phyloP scores from a whole-genome alignment of 2,888 invertebrate species.

The Troilus luridus region DNA sequence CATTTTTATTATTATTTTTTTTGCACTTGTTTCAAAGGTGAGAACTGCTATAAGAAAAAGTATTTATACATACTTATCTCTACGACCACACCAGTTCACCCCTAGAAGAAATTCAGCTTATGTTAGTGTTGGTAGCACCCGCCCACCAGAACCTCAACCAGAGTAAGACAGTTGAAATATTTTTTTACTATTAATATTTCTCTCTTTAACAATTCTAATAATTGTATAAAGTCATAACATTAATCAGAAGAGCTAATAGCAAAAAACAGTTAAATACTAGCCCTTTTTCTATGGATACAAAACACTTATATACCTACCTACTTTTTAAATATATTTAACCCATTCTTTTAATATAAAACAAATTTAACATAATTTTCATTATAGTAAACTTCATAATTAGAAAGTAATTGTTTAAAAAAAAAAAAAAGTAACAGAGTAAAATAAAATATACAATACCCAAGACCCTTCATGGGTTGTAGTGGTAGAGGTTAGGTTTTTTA shows the following conservation, averaged over 20 bases:
- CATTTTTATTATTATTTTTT: not conserved
- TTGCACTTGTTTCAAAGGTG: conserved; percentile 64
- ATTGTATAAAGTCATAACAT: not conserved
- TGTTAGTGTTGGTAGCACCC: conserved; percentile 64
- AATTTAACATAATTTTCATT: not conserved
- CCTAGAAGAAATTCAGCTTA: conserved; percentile 66
- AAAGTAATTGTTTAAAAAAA: not conserved
- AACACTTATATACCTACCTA: not conserved
- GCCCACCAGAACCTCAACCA: conserved; percentile 64
- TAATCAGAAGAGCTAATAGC: not conserved
- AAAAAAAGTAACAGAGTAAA: not conserved
- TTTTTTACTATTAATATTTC: not conserved
- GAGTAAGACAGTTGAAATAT: conserved; percentile 62
- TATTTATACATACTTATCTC: conserved; percentile 66
- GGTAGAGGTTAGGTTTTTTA: too few species aligned
- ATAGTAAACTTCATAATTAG: not conserved
- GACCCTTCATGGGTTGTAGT: too few species aligned
- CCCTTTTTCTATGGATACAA: not conserved
- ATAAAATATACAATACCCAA: too few species aligned
- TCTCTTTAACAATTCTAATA: too few species aligned
- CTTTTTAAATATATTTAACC: too few species aligned
- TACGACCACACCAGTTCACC: conserved; percentile 65
- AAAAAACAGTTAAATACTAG: not conserved
- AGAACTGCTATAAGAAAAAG: conserved; percentile 67
- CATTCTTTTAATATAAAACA: too few species aligned